phyloP scores from a whole-genome alignment of 2,113 vertebrate species.

The Cochlearius cochlearius region DNA sequence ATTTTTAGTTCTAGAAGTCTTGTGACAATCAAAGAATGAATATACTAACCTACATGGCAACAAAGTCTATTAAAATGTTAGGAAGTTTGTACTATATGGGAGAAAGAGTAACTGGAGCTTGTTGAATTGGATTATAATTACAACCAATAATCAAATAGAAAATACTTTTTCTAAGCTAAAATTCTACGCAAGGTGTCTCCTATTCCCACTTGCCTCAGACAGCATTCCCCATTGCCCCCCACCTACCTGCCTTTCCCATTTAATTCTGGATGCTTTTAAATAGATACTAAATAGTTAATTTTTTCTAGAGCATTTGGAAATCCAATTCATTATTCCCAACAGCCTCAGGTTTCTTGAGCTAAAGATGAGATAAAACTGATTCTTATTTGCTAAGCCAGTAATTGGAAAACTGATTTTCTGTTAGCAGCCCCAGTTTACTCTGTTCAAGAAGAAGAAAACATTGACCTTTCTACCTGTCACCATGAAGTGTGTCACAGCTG shows the following conservation, averaged over 20 bases:
- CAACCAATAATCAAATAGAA: neutral
- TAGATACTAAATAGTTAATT: neutral
- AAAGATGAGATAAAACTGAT: neutral
- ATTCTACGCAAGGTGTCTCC: neutral
- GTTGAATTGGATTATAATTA: neutral
- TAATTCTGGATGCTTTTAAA: neutral
- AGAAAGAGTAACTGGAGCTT: neutral
- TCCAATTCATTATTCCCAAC: neutral
- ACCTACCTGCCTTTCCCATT: neutral
- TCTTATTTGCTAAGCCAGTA: neutral
- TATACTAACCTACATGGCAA: neutral
- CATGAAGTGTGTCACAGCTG: neutral
- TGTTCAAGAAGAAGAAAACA: neutral
- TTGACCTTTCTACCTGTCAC: constrained; percentile 25
- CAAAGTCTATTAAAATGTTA: neutral
- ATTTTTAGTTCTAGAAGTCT: neutral
- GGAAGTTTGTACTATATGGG: neutral
- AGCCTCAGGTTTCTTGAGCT: neutral
- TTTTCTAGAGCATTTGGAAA: neutral
- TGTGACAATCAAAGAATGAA: neutral
- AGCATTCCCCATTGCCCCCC: neutral
- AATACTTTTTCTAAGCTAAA: neutral
- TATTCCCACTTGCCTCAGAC: neutral
- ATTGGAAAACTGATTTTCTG: constrained; percentile 6
- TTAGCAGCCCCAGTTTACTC: neutral